These are phyloP conservation scores for Neuroterus valhalla DNA, from an alignment of 1,140 invertebrate genomes.

Conservation along the genomic window DNA sequence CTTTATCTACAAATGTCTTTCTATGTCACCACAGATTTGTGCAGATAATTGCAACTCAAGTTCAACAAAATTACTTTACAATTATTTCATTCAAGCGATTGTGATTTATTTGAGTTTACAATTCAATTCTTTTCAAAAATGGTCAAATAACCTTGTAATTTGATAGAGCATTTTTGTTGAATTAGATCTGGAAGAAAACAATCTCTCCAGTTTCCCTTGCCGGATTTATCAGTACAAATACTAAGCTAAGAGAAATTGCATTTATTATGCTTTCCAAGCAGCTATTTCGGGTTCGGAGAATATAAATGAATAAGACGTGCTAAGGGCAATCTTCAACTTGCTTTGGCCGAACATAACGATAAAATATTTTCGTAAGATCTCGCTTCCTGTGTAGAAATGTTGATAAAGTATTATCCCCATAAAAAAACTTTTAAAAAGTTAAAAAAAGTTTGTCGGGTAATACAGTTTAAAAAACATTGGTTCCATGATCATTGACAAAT, in stretches of 20 bases:
- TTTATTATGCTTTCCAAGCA: constrained; percentile 13
- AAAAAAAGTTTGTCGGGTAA: too few relatives aligned
- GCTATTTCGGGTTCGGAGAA: not conserved
- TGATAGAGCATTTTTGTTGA: too few relatives aligned
- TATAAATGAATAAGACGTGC: constrained; percentile 15
- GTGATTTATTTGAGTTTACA: not conserved
- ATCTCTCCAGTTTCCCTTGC: not conserved
- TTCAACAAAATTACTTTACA: not conserved
- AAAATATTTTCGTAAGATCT: not conserved
- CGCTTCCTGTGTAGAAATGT: too few relatives aligned
- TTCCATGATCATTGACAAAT: too few relatives aligned
- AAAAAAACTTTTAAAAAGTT: too few relatives aligned
- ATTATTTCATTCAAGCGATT: not conserved
- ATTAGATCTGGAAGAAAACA: not conserved
- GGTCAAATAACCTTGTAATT: too few relatives aligned
- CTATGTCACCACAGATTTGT: not conserved
- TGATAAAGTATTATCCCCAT: too few relatives aligned
- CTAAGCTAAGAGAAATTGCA: constrained; percentile 15
- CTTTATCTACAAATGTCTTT: constrained; percentile 24
- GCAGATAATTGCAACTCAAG: not conserved
- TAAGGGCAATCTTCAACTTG: constrained; percentile 4
- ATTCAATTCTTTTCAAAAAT: not conserved
- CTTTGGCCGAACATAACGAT: not conserved
- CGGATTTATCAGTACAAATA: not conserved
- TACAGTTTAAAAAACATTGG: too few relatives aligned